Evolutionary conservation across 2,113 vertebrate genomes (phyloP).

Genomic region (Phalacrocorax aristotelis): DNA sequence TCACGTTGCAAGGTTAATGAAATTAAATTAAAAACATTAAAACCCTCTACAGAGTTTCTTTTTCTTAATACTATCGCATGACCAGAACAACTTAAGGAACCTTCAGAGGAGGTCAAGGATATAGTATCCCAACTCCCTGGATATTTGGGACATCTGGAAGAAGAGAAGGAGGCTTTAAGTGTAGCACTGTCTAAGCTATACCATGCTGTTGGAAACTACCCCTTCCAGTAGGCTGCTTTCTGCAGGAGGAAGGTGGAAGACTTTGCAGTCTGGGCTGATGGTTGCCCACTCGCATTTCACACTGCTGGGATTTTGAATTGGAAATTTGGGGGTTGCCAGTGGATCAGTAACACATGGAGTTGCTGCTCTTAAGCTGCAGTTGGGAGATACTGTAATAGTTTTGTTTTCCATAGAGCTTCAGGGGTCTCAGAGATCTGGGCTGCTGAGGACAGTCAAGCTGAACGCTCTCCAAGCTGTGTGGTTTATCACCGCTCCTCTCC

Average conservation of each 20-base stretch:
- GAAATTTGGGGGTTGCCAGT: background rate
- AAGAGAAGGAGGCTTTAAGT: background rate
- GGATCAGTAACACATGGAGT: background rate
- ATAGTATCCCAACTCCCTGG: background rate
- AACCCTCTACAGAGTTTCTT: background rate
- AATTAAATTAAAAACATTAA: background rate
- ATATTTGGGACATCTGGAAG: background rate
- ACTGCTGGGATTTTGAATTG: background rate
- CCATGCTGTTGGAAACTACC: background rate
- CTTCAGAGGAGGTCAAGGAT: background rate
- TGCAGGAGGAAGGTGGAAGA: background rate
- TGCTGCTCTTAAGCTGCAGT: background rate
- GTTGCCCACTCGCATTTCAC: background rate
- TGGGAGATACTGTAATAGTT: background rate
- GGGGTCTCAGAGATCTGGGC: background rate
- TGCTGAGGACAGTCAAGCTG: background rate
- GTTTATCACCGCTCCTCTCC: background rate
- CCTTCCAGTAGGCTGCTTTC: background rate
- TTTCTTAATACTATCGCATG: background rate
- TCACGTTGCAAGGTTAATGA: background rate
- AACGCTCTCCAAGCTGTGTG: background rate
- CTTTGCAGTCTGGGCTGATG: background rate
- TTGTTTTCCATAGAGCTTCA: background rate
- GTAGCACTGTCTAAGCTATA: background rate
- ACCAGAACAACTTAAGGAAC: background rate